Evolutionary conservation across 2,888 invertebrate genomes (phyloP), one percentile per base, ranked within the genome.

Genomic region (Orthosia gracilis): DNA sequence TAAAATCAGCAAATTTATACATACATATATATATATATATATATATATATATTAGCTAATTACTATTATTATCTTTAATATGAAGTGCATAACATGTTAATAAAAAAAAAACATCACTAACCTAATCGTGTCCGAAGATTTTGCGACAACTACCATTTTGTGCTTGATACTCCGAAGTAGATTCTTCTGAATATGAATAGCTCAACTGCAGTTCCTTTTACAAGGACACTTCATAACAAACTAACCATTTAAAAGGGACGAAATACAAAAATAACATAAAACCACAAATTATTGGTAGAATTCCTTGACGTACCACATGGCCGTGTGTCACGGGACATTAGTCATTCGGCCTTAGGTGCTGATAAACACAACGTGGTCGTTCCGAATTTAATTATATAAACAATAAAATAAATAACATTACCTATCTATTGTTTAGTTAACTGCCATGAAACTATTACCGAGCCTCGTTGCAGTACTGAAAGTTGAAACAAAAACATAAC

Each of bases 321-420:
- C 86, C 50, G 90, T 93, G 88, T 92, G 89, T 91, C 89, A 89
- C 84, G 64, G 12, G 57, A 18, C 7, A 76, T 94, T 92, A 94
- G 91, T 94, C 94, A 93, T 76, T 65, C 86, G 89, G 84, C 91
- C 92, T 92, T 80, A 70, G 31, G 88, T 85, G 82, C 83, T 82
- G 85, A 85, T 83, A 87, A 69, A 73, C 68, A 78, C 70, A 77
- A 77, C 72, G 76, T 76, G 76, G 65, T 76, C 67, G 69, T 75
- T 76, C 57, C 75, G 70, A 83, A 83, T 87, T 82, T 80, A 80
- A 83, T 83, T 85, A 81, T 64, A 75, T 73, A 83, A 83, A 81
- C 76, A 79, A 69, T 74, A 65, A 55, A 80, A 58, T 69, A 69
- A 75, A 61, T 73, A 68, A 70, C 23, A 64, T 68, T 80, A 73